Evolutionary conservation across 2,797 vertebrate species (phyloP), one percentile per base, ranked within the genome.

Genomic region (Parambassis ranga): DNA sequence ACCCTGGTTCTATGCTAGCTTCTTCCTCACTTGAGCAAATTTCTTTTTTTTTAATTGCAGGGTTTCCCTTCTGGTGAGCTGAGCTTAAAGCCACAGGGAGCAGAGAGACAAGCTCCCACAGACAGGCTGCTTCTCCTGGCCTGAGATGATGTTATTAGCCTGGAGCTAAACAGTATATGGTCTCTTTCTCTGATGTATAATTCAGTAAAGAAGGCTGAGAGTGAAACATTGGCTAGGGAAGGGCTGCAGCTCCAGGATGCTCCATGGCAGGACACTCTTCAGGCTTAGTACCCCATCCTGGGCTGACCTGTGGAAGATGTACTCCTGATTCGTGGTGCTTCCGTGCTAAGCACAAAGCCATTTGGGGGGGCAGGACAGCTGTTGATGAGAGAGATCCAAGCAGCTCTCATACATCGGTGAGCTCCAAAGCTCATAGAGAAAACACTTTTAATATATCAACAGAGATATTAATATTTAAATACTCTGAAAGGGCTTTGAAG

Each of bases 171-270:
- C 22, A 48, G 13, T 31, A 47, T 33, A 32, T 39, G 13, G 30
- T 26, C 20, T 55, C 32, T 26, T 36, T 28, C 10, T 55, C 35
- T 39, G 51, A 56, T 65, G 35, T 56, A 56, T 56, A 56, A 48
- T 33, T 27, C 43, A 56, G 16, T 15, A 7, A 15, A 47, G 16
- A 7, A 51, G 36, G 24, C 18, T 2, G 22, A 26, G n/a, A n/a
- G n/a, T n/a, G n/a, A n/a, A n/a, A n/a, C n/a, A n/a, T n/a, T n/a
- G n/a, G n/a, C n/a, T n/a, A n/a, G n/a, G n/a, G n/a, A n/a, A n/a
- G n/a, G n/a, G n/a, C n/a, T n/a, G n/a, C n/a, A n/a, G 28, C 37
- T 41, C 23, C 13, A 24, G 8, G 26, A 26, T 20, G 33, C 13
- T 38, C 3, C 26, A 2, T 11, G 41, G 14, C 18, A 24, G 11